Percentiles rank a stretch among this genome's conserved stretches.
Conservation (phyloP, 2,888 invertebrate genomes). For the Brenthis ino region DNA sequence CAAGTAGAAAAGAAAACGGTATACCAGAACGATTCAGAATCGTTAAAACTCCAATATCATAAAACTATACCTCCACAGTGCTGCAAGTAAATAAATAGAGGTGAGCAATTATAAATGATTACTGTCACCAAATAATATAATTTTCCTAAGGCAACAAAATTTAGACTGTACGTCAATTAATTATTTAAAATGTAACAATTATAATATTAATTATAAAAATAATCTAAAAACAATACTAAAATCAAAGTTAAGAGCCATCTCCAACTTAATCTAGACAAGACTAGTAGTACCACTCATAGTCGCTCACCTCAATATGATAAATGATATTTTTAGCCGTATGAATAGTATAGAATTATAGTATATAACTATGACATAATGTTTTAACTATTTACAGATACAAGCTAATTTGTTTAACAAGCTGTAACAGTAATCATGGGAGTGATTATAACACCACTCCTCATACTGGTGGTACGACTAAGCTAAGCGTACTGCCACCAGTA, state of each 20-base stretch:
- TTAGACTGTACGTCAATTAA: background rate
- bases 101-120: slow-evolving; percentile 8
- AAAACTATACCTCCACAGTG: slow-evolving; percentile 51
- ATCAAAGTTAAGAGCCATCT: background rate
- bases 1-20: slow-evolving; percentile 51
- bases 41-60: slow-evolving; percentile 57
- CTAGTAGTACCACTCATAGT: slow-evolving; percentile 2
- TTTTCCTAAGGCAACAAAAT: background rate
- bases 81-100: slow-evolving; percentile 55
- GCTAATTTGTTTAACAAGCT: slow-evolving; percentile 61
- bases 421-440: slow-evolving; percentile 59
- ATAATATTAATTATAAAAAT: background rate
- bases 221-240: background rate
- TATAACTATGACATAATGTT: slow-evolving; percentile 53
- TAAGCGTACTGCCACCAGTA: slow-evolving; percentile 53
- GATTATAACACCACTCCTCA: slow-evolving; percentile 76
- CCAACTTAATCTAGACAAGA: background rate
- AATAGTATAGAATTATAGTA: slow-evolving; percentile 42
- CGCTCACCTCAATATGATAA: slow-evolving; percentile 43
- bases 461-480: slow-evolving; percentile 49
- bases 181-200: background rate
- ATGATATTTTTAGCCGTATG: slow-evolving; percentile 60
- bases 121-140: background rate
- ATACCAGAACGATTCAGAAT: slow-evolving; percentile 67
- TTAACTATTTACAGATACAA: slow-evolving; percentile 66